Evolutionary conservation across 1,140 invertebrate genomes (phyloP).

Genomic region (Polypedilum pembai): DNA sequence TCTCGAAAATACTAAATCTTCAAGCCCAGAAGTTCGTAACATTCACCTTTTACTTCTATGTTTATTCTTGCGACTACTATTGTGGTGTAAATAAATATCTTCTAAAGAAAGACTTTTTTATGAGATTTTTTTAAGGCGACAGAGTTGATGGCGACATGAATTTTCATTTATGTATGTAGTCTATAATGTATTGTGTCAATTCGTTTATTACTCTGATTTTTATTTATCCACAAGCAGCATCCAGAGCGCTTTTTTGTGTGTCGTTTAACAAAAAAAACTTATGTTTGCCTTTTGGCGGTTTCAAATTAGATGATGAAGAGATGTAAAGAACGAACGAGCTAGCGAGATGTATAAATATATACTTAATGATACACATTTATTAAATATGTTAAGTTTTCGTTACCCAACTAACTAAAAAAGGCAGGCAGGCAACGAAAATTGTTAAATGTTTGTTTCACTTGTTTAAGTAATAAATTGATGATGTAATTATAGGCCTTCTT

Average conservation of each 20-base stretch:
- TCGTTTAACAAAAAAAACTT: neutral
- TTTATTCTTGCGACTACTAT: neutral
- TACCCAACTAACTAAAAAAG: conserved; percentile 4
- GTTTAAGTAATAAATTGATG: conserved; percentile 28
- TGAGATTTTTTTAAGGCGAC: neutral
- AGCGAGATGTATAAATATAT: neutral
- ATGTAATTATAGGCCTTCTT: conserved; percentile 27
- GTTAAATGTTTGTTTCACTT: conserved; percentile 26
- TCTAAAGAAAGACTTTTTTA: conserved; percentile 13
- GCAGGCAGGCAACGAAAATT: conserved; percentile 20
- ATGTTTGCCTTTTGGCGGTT: conserved; percentile 22
- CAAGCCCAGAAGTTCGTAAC: no score
- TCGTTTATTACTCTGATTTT: no score
- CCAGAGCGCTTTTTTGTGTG: neutral
- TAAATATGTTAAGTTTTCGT: conserved; percentile 25
- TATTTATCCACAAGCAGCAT: neutral
- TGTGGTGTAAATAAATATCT: neutral
- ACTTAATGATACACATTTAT: conserved; percentile 28
- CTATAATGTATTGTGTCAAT: neutral
- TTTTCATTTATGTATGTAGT: neutral
- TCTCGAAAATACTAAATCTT: no score
- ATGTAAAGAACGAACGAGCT: neutral
- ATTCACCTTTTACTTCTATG: neutral
- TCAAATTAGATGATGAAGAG: conserved; percentile 18
- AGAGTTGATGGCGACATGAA: conserved; percentile 4